phyloP scores from a whole-genome alignment of 2,113 vertebrate genomes.

The Argyrosomus japonicus region DNA sequence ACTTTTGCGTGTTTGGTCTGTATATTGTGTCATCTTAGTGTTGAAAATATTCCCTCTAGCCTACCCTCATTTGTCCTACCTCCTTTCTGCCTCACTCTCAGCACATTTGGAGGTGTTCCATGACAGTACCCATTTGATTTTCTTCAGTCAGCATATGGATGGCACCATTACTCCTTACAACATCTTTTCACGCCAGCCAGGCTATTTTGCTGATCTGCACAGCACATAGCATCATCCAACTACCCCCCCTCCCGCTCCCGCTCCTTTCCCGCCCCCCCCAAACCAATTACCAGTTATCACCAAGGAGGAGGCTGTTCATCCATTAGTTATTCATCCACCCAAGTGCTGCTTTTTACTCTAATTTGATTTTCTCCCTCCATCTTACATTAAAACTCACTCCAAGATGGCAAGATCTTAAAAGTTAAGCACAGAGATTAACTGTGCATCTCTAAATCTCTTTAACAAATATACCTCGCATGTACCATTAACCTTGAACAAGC shows the following conservation, averaged over 20 bases:
- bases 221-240: constrained; percentile 49
- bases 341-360: constrained; percentile 65
- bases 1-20: neutral
- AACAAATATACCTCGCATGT: constrained; percentile 61
- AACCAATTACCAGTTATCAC: constrained; percentile 77
- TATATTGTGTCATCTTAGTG: neutral
- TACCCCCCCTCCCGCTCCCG: neutral
- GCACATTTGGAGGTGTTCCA: constrained; percentile 52
- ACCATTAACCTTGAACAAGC: constrained; percentile 76
- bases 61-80: constrained; percentile 8
- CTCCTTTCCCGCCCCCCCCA: constrained; percentile 1
- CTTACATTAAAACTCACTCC: constrained; percentile 68
- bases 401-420: constrained; percentile 63
- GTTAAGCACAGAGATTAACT: constrained; percentile 72
- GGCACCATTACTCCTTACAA: constrained; percentile 76
- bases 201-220: constrained; percentile 66
- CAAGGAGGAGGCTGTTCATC: constrained; percentile 57
- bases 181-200: constrained; percentile 58
- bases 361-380: constrained; percentile 65
- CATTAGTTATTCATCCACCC: constrained; percentile 74
- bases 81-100: constrained; percentile 22
- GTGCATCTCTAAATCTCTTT: constrained; percentile 67
- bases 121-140: constrained; percentile 54
- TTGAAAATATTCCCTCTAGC: constrained; percentile 7
- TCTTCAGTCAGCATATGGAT: constrained; percentile 70